Percentiles rank a stretch among this genome's conserved stretches.
phyloP scores from a whole-genome alignment of 1,140 invertebrate genomes.

The Penaeus chinensis region DNA sequence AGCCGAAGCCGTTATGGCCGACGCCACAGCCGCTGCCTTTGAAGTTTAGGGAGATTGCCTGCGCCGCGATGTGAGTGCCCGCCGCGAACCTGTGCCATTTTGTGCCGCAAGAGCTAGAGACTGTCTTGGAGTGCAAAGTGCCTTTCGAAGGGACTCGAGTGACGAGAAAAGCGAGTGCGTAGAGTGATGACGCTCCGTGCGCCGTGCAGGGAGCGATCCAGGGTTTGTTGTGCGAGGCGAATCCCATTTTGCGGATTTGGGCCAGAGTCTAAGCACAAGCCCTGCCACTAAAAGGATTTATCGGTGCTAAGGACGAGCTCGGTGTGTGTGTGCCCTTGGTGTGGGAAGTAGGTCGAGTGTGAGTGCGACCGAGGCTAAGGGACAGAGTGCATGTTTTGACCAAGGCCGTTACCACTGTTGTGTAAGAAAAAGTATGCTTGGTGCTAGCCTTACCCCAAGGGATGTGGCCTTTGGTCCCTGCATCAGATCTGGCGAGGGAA shows the following conservation, averaged over 20 bases:
- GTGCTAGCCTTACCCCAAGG: not conserved
- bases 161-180: slow-evolving; percentile 36
- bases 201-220: slow-evolving; percentile 31
- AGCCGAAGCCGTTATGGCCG: slow-evolving; percentile 60
- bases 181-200: slow-evolving; percentile 39
- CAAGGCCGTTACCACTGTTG: slow-evolving; percentile 33
- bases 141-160: slow-evolving; percentile 17
- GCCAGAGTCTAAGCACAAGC: no score
- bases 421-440: slow-evolving; percentile 3
- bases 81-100: not conserved
- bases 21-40: slow-evolving; percentile 43
- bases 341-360: not conserved
- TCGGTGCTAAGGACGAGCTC: no score
- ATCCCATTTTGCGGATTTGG: slow-evolving; percentile 1
- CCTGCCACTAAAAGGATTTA: no score
- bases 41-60: slow-evolving; percentile 53
- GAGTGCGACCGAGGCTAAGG: slow-evolving; percentile 20
- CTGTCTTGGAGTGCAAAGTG: not conserved
- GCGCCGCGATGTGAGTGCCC: slow-evolving; percentile 26
- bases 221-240: slow-evolving; percentile 36
- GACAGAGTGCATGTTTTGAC: slow-evolving; percentile 31
- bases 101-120: slow-evolving; percentile 38
- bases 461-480: no score
- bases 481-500: no score
- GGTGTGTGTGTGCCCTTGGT: no score